Percentiles rank a stretch among this genome's conserved stretches.
Conservation (phyloP, 2,888 invertebrate genomes). For the Amphipoea oculea region DNA sequence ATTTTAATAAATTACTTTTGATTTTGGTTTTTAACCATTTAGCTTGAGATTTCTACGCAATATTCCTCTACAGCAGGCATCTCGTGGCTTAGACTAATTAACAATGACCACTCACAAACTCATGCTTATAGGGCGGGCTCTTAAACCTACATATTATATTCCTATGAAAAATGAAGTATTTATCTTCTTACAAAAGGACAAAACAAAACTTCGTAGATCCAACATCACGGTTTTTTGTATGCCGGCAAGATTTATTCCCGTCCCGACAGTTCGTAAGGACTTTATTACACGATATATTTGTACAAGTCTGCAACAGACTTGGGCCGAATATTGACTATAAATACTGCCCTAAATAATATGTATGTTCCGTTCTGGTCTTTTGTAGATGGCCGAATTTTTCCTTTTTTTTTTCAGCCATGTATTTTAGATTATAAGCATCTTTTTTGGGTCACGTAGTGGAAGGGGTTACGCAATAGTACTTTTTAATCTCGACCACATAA, state of each 20-base stretch:
- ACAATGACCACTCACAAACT: neutral
- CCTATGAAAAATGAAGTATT: constrained; percentile 4
- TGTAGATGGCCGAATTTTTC: neutral
- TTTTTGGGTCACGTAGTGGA: neutral
- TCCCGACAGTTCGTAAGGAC: constrained; percentile 25
- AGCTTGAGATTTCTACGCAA: neutral
- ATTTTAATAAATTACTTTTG: too few relatives aligned
- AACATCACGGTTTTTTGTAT: constrained; percentile 27
- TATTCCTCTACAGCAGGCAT: neutral
- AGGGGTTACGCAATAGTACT: neutral
- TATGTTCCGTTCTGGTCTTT: neutral
- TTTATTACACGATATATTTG: constrained; percentile 48
- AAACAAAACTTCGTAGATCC: constrained; percentile 20
- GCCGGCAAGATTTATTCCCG: constrained; percentile 28
- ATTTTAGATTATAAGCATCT: neutral
- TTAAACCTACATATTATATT: constrained; percentile 1
- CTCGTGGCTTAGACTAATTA: neutral
- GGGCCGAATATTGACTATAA: constrained; percentile 18
- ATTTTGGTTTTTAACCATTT: neutral
- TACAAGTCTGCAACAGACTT: constrained; percentile 41
- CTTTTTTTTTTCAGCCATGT: too few relatives aligned
- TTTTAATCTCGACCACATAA: neutral
- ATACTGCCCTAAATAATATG: constrained; percentile 10
- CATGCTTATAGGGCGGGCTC: neutral
- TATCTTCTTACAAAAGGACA: constrained; percentile 37